Evolutionary conservation across 2,113 vertebrate species (phyloP).

Genomic region (Muscicapa adusta): DNA sequence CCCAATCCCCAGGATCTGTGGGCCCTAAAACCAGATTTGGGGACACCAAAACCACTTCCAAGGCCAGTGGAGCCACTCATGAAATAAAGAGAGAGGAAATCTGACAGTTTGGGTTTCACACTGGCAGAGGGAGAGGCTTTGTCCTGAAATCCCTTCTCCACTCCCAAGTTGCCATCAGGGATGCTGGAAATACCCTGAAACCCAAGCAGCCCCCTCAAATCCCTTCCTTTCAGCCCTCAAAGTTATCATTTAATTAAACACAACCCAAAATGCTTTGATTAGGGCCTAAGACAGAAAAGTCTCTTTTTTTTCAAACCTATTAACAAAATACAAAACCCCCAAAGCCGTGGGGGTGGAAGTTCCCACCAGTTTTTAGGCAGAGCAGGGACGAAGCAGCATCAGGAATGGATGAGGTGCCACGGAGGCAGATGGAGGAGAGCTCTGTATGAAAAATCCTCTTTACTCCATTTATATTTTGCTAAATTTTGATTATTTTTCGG

Average conservation of each 20-base stretch:
- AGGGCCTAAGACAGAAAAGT: neutral
- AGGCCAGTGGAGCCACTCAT: rapidly evolving
- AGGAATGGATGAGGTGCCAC: neutral
- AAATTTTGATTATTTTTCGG: neutral
- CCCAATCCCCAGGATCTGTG: neutral
- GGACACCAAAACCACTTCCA: neutral
- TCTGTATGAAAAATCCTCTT: neutral
- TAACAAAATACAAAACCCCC: neutral
- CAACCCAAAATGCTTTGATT: neutral
- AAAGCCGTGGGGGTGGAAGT: rapidly evolving
- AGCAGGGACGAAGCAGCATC: neutral
- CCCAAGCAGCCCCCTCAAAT: neutral
- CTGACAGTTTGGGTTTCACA: neutral
- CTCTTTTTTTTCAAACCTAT: neutral
- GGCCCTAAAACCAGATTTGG: neutral
- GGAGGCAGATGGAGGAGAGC: rapidly evolving
- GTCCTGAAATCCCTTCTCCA: neutral
- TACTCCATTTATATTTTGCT: neutral
- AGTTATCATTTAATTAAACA: neutral
- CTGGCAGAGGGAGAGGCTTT: neutral
- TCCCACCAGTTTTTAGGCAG: neutral
- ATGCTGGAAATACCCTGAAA: neutral
- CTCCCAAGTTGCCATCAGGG: neutral
- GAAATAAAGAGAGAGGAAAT: neutral
- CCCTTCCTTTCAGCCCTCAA: neutral